Conservation (phyloP, 2,888 invertebrate genomes). For the Synergus gifuensis region DNA sequence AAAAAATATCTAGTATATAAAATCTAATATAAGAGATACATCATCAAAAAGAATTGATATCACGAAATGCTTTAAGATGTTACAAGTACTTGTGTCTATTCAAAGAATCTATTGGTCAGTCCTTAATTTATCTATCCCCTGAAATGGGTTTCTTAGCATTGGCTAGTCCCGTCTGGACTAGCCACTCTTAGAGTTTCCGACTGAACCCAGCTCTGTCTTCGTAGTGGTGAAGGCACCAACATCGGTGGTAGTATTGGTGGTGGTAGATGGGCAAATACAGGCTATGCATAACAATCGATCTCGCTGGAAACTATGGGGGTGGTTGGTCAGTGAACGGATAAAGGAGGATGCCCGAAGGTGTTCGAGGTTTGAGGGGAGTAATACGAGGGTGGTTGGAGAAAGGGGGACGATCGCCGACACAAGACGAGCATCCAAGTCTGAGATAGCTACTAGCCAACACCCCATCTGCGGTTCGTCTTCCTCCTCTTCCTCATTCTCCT, state of each 20-base stretch:
- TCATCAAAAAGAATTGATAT: too few species aligned
- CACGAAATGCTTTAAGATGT: neutral
- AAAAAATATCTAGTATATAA: too few species aligned
- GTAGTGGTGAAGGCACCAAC: conserved; percentile 46
- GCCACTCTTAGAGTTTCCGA: conserved; percentile 58
- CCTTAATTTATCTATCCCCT: conserved; percentile 48
- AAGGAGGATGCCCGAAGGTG: conserved; percentile 49
- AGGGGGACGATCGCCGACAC: conserved; percentile 55
- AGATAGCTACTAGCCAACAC: conserved; percentile 75
- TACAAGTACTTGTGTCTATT: neutral
- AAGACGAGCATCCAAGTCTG: conserved; percentile 71
- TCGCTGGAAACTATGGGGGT: conserved; percentile 76
- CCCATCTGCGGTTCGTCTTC: conserved; percentile 67
- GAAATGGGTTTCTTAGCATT: conserved; percentile 73
- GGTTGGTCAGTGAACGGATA: conserved; percentile 75
- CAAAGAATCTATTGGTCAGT: conserved; percentile 35
- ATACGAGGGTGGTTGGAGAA: conserved; percentile 59
- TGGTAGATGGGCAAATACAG: conserved; percentile 76
- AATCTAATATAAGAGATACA: too few species aligned
- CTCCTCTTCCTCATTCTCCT: conserved; percentile 48
- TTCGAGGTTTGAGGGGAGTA: conserved; percentile 41
- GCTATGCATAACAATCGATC: conserved; percentile 78
- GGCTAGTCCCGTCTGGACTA: conserved; percentile 68
- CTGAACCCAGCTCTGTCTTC: conserved; percentile 52
- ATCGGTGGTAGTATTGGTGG: conserved; percentile 52